phyloP scores from a whole-genome alignment of 1,140 invertebrate species.

The Cephus cinctus region DNA sequence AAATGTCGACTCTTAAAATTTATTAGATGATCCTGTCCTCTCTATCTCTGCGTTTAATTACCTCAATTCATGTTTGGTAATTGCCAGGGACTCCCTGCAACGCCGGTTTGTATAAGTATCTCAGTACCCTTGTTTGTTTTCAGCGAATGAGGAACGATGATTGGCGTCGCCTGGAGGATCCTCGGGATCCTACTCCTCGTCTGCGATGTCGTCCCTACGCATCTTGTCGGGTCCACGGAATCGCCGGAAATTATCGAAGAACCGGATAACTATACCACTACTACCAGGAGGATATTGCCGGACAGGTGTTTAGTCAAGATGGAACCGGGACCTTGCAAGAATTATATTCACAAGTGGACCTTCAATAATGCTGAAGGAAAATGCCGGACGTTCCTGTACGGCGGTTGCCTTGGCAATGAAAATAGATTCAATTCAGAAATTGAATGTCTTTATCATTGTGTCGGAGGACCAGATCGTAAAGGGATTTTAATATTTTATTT shows the following conservation, averaged over 20 bases:
- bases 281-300: constrained; percentile 32
- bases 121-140: constrained; percentile 19
- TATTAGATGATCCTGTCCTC: no score
- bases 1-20: no score
- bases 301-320: constrained; percentile 48
- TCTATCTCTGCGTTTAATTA: no score
- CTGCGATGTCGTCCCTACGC: constrained; percentile 21
- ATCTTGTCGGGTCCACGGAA: constrained; percentile 30
- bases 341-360: constrained; percentile 69
- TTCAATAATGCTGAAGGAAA: constrained; percentile 66
- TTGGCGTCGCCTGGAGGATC: constrained; percentile 34
- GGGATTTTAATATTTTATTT: not conserved
- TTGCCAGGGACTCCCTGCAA: no score
- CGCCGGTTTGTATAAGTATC: no score
- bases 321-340: constrained; percentile 67
- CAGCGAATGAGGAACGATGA: constrained; percentile 47
- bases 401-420: constrained; percentile 75
- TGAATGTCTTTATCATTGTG: constrained; percentile 68
- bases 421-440: constrained; percentile 75
- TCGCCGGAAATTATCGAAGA: constrained; percentile 31
- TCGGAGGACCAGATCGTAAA: constrained; percentile 57
- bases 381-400: constrained; percentile 74
- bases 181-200: constrained; percentile 38
- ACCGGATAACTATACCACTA: constrained; percentile 24
- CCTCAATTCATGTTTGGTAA: no score